A percentile compares a stretch with the other conserved stretches of the same genome.
phyloP scores from a whole-genome alignment of 1,140 invertebrate genomes.

The Drosophila ogumai region DNA sequence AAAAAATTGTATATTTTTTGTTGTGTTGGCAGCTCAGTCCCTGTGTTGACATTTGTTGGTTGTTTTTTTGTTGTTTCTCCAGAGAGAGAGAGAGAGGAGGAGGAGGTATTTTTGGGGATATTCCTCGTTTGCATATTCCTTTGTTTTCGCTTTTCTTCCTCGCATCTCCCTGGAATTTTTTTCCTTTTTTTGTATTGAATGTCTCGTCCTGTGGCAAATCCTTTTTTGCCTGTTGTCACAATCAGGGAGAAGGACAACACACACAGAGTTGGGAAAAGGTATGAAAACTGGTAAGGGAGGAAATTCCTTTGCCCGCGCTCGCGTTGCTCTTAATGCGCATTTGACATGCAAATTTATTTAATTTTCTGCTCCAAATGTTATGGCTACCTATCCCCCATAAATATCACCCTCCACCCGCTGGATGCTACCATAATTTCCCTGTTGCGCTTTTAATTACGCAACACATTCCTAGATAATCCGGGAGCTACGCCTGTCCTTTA shows the following conservation, averaged over 20 bases:
- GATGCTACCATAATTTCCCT: constrained; percentile 23
- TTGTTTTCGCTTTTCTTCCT: constrained; percentile 40
- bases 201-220: constrained; percentile 65
- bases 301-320: constrained; percentile 26
- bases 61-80: constrained; percentile 42
- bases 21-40: constrained; percentile 16
- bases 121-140: constrained; percentile 53
- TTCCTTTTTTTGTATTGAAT: constrained; percentile 32
- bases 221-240: constrained; percentile 68
- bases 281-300: neutral
- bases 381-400: constrained; percentile 28
- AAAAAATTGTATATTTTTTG: constrained; percentile 41
- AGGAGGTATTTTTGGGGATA: constrained; percentile 7
- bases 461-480: constrained; percentile 46
- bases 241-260: constrained; percentile 50
- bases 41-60: constrained; percentile 53
- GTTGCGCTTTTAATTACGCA: constrained; percentile 78
- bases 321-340: constrained; percentile 71
- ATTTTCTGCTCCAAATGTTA: constrained; percentile 78
- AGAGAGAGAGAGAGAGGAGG: constrained; percentile 41
- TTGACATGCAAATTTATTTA: constrained; percentile 84
- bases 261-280: neutral
- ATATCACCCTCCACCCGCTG: neutral
- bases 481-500: neutral
- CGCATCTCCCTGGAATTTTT: constrained; percentile 13